Conservation (phyloP, 2,797 vertebrate species). For the Oceanodroma leucorhoa region DNA sequence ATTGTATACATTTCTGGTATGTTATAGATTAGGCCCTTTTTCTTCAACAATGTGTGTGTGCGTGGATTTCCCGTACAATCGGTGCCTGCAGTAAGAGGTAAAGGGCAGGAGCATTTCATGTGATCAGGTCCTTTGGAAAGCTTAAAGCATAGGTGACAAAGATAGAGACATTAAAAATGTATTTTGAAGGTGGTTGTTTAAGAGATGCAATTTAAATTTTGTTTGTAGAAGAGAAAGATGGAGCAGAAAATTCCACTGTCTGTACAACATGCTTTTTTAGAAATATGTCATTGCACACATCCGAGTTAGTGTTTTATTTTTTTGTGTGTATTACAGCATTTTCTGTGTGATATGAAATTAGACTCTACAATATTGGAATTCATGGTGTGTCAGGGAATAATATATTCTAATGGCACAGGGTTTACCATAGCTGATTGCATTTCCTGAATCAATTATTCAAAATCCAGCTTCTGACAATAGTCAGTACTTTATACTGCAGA, state of each 20-base stretch:
- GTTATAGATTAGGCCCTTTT: neutral
- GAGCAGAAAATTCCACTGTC: neutral
- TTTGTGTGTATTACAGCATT: neutral
- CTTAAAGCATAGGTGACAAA: neutral
- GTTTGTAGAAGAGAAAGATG: neutral
- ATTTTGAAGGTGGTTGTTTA: neutral
- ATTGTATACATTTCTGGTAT: neutral
- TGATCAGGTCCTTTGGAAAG: neutral
- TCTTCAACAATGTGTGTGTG: neutral
- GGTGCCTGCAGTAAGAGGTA: neutral
- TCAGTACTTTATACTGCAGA: neutral
- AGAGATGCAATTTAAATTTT: neutral
- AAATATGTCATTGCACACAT: neutral
- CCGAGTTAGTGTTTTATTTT: fast-evolving
- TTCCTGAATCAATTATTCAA: neutral
- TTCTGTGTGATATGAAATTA: neutral
- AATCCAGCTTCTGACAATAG: neutral
- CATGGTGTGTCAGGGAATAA: neutral
- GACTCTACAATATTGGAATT: neutral
- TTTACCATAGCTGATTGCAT: neutral
- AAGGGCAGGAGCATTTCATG: neutral
- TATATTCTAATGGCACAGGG: neutral
- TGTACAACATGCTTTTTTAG: neutral
- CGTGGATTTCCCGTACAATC: neutral
- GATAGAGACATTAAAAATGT: neutral